Conservation (phyloP, 1,140 invertebrate species). For the Apis florea region DNA sequence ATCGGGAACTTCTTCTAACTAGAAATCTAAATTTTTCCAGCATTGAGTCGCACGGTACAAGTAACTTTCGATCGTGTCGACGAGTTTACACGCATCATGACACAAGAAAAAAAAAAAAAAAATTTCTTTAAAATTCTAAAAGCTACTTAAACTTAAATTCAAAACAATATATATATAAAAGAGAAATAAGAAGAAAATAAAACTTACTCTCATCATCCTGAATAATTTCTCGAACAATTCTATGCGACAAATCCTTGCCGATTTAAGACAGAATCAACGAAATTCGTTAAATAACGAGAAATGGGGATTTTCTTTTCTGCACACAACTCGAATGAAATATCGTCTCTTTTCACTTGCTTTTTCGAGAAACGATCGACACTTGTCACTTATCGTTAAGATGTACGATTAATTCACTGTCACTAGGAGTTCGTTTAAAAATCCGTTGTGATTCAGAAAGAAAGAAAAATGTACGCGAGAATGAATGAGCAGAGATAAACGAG, state of each 20-base stretch:
- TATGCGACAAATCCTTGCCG: background rate
- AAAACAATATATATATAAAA: background rate
- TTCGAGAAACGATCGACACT: conserved; percentile 29
- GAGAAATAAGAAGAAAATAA: background rate
- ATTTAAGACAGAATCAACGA: background rate
- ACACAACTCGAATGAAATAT: background rate
- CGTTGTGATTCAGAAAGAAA: background rate
- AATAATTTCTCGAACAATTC: background rate
- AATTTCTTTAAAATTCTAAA: background rate
- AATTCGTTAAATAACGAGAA: background rate
- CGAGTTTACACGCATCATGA: background rate
- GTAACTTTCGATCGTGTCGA: conserved; percentile 37
- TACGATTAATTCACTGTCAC: conserved; percentile 52
- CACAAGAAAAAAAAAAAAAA: background rate
- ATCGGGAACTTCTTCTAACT: conserved; percentile 49
- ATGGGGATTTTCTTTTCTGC: background rate
- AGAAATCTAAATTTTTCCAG: conserved; percentile 56
- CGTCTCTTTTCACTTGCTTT: conserved; percentile 2
- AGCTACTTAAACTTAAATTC: background rate
- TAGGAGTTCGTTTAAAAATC: background rate
- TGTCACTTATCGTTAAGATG: conserved; percentile 42
- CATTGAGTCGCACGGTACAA: conserved; percentile 41
- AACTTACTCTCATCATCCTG: background rate
- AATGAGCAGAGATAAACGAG: background rate
- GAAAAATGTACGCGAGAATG: background rate